Evolutionary conservation across 92 coral and sea anemone genomes (phyloP), one percentile per base, ranked within the genome.

Genomic region (Zoanthus sociatus): DNA sequence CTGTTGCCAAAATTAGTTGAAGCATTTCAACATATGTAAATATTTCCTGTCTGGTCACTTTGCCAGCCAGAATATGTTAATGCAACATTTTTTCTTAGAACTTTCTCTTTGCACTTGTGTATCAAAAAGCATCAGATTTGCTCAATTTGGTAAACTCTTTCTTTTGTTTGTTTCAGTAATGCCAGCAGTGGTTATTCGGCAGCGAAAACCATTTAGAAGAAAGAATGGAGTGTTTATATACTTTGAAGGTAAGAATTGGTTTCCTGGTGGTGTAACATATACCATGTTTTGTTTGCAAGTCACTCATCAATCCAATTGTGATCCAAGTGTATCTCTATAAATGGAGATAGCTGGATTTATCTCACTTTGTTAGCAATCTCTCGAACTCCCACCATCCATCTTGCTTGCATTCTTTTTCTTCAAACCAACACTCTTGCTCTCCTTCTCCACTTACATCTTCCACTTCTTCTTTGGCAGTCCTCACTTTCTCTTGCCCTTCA

Each of bases 131-230:
- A 13, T 9, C 55, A 45, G 46, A 70, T 66, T 30, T 33, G 4
- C 51, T n/a, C 20, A 18, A 8, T 7, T 74, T 44, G n/a, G 71
- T 47, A 16, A 11, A 21, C 10, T 18, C 31, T n/a, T 37, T 32
- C 9, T 63, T 5, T n/a, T 12, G 42, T 14, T 66, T 18, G 26
- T 88, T 78, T 8, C 69, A 97, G 99, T 97, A 73, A 95, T 97
- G 99, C 99, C 99, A 32, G 99, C 99, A 1, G 99, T 97, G 63
- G 95, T 97, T 9, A 97, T 97, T 17, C 90, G 99, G 93, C 99
- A 97, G 87, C 92, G 98, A 90, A 97, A 97, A 86, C 94, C 99
- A 7, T 95, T 91, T 68, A 89, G 99, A 83, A 93, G 99, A 90
- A 97, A 95, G 93, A 97, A 97, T 89, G 99, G 99, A n/a, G 79